A percentile compares a stretch with the other conserved stretches of the same genome.
These are phyloP conservation scores for Stomatorhinus walkeri DNA, from an alignment of 2,797 vertebrate genomes.

Conservation along the genomic window DNA sequence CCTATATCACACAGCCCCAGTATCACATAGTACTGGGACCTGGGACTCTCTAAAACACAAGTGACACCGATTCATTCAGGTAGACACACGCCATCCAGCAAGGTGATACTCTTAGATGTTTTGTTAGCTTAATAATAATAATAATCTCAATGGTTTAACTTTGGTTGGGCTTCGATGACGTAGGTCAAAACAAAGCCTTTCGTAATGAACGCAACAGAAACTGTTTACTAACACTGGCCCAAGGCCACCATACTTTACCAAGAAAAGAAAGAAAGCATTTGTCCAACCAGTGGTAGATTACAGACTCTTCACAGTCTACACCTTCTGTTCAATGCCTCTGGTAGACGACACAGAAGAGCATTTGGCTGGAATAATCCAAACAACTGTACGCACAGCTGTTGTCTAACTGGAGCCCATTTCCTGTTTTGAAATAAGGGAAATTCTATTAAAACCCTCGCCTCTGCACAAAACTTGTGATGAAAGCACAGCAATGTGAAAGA, in stretches of 20 bases:
- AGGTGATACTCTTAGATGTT: background rate
- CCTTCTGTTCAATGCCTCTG: background rate
- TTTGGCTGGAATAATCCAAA: background rate
- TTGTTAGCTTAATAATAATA: background rate
- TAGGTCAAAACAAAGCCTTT: background rate
- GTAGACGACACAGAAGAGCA: background rate
- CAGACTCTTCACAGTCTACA: background rate
- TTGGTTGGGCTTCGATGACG: background rate
- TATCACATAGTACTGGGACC: background rate
- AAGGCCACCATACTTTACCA: background rate
- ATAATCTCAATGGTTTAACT: background rate
- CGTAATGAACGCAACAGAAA: background rate
- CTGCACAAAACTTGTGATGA: background rate
- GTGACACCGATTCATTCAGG: background rate
- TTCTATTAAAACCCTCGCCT: background rate
- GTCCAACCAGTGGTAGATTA: background rate
- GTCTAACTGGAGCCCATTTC: background rate
- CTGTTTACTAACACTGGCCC: constrained; percentile 2
- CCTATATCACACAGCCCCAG: background rate
- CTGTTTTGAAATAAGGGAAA: background rate
- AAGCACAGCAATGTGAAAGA: background rate
- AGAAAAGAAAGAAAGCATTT: background rate
- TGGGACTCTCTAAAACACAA: background rate
- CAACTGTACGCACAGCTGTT: background rate
- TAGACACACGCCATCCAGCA: background rate